Evolutionary conservation across 2,888 invertebrate genomes (phyloP), one percentile per base, ranked within the genome.

Genomic region (Watsonalla binaria): DNA sequence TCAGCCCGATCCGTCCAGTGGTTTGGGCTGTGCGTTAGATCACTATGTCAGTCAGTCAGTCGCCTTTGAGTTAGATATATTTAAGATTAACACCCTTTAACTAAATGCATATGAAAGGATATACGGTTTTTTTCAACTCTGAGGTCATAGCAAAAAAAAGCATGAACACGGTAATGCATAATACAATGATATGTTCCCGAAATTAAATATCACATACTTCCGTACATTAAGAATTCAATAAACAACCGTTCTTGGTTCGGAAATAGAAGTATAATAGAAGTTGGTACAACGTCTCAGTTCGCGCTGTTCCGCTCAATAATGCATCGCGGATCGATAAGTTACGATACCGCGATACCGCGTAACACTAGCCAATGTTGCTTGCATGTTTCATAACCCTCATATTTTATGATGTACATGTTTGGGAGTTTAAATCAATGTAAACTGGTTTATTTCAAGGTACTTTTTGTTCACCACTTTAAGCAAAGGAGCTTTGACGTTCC

Each of bases 171-270:
- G 11, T 0, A 42, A 42, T 42, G 9, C 9, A 6, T 11, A 42
- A 50, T 13, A 42, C 39, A 14, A 49, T 46, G 11, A 14, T 42
- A 39, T 37, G 37, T 39, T 35, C 37, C 14, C 39, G 49, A 49
- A 14, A 66, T 76, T 65, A 84, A 84, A 84, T 84, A 82, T 80
- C 84, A 79, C 73, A 70, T 64, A 69, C n/a, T n/a, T n/a, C n/a
- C 64, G 67, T 66, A 68, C 80, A 87, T 88, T 84, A 86, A 74
- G 73, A 70, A 86, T 82, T 85, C 84, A 83, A 87, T 86, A 87
- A 86, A 85, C 86, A 86, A 84, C 24, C 82, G 80, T 73, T 68
- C 72, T 68, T 60, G 9, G 72, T 70, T 74, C 80, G 78, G 79
- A 83, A 88, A 88, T 87, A 87, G 81, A 76, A 72, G 76, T 80